Percentiles rank a stretch among this genome's conserved stretches.
phyloP scores from a whole-genome alignment of 2,113 vertebrate genomes.

The Eptesicus fuscus region DNA sequence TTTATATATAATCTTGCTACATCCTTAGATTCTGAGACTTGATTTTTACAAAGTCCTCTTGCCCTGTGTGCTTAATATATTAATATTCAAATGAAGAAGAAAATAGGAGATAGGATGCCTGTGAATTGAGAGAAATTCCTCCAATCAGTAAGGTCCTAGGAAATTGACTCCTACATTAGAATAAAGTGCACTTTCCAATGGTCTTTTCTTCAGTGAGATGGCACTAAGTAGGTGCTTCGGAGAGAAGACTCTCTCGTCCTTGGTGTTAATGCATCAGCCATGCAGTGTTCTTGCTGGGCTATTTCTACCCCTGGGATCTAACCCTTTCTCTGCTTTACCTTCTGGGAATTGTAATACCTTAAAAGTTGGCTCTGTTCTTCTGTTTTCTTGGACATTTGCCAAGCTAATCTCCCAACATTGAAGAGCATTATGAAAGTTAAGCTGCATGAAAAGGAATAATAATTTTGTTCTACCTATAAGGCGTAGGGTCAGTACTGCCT shows the following conservation, averaged over 20 bases:
- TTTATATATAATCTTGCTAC: background rate
- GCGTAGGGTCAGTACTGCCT: slow-evolving; percentile 69
- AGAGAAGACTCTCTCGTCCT: background rate
- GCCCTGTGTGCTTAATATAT: background rate
- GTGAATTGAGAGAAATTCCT: background rate
- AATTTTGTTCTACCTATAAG: slow-evolving; percentile 55
- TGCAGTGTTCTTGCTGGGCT: background rate
- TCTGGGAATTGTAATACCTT: slow-evolving; percentile 56
- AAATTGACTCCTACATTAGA: background rate
- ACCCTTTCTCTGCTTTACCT: background rate
- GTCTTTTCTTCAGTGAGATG: background rate
- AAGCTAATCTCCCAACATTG: slow-evolving; percentile 68
- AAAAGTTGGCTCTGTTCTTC: slow-evolving; percentile 49
- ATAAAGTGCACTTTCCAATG: background rate
- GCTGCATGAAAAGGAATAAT: slow-evolving; percentile 72
- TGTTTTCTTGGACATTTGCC: slow-evolving; percentile 65
- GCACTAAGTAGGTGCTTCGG: background rate
- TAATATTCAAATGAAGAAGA: background rate
- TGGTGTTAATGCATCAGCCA: background rate
- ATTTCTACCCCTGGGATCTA: background rate
- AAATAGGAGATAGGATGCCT: background rate
- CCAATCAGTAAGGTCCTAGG: background rate
- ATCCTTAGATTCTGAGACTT: background rate
- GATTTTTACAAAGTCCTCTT: background rate
- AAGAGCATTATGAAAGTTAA: slow-evolving; percentile 66